Base-by-base conservation (phyloP, 2,797 vertebrate species). In the Onychomys torridus region DNA sequence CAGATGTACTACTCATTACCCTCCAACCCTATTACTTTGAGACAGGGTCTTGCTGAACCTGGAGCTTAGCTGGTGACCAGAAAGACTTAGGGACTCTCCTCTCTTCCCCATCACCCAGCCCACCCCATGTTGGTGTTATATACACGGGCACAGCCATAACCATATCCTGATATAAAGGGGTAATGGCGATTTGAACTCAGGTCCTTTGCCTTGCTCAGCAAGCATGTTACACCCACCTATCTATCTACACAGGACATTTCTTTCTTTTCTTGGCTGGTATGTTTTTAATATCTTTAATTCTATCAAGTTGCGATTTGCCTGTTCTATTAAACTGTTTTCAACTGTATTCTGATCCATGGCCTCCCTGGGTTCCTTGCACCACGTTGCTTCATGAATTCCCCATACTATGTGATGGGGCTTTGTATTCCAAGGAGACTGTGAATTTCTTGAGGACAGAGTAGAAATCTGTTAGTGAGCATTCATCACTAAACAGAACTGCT, bases 241-340 rank as follows among this genome's bases (percentile, higher is more conserved):
- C 63, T 49, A 85, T 69, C 83, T 65, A 43, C 32, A 34, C 21
- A 67, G 11, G 49, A 37, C 13, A 87, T 71, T 71, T 55, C 34
- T 67, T n/a, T 40, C 65, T 97, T 89, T 94, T 40, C 71, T 91
- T 93, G 82, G 81, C 12, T 69, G 40, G 12, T 37, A 65, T 49
- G n/a, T 43, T 75, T 96, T 93, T 84, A n/a, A 40, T 89, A 93
- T 88, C 57, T 76, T 93, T 92, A 83, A 76, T 27, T 76, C 77
- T 95, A 2, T 57, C 8, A 90, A 4, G 52, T 19, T 83, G n/a
- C 69, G 89, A 65, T 77, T 65, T 77, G n/a, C 59, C 94, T 85
- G 57, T 37, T 91, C 77, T 55, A 84, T 59, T 95, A 89, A 88
- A 91, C 57, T 84, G 34, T 67, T 93, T 89, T 91, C 37, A 55